These are phyloP conservation scores for Teleogryllus occipitalis DNA, from an alignment of 1,140 invertebrate genomes.

Conservation along the genomic window DNA sequence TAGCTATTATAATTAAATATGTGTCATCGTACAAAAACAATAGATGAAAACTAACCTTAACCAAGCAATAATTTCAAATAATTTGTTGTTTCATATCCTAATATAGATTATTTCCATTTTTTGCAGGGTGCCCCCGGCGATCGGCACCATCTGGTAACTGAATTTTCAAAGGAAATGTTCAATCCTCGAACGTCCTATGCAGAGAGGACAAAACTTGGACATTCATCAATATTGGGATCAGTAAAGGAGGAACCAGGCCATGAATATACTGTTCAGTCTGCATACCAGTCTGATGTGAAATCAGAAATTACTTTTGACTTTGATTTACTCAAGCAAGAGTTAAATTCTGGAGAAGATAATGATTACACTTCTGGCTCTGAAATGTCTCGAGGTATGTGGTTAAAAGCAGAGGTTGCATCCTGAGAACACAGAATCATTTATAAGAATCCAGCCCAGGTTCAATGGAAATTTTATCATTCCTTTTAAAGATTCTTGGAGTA, in stretches of 20 bases:
- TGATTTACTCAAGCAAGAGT: conserved; percentile 14
- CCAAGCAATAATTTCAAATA: too few species aligned
- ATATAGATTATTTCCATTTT: background rate
- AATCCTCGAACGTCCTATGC: conserved; percentile 21
- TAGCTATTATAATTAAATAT: too few species aligned
- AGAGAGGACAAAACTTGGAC: background rate
- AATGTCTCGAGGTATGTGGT: background rate
- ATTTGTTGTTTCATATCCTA: too few species aligned
- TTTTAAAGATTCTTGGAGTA: too few species aligned
- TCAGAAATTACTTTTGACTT: conserved; percentile 16
- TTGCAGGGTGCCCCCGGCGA: conserved; percentile 13
- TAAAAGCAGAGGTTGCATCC: too few species aligned
- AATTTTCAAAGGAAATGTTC: conserved; percentile 50
- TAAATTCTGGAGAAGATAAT: conserved; percentile 4
- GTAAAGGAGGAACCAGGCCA: background rate
- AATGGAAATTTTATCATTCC: too few species aligned
- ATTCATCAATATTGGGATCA: background rate
- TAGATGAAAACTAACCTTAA: too few species aligned
- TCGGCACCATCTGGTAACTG: conserved; percentile 36
- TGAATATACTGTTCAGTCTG: background rate
- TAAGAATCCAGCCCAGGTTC: too few species aligned
- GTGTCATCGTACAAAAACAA: too few species aligned
- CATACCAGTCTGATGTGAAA: conserved; percentile 3
- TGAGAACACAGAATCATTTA: too few species aligned
- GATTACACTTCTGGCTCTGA: background rate